Evolutionary conservation across 2,797 vertebrate genomes (phyloP), one percentile per base, ranked within the genome.

Genomic region (Gadopsis marmoratus): DNA sequence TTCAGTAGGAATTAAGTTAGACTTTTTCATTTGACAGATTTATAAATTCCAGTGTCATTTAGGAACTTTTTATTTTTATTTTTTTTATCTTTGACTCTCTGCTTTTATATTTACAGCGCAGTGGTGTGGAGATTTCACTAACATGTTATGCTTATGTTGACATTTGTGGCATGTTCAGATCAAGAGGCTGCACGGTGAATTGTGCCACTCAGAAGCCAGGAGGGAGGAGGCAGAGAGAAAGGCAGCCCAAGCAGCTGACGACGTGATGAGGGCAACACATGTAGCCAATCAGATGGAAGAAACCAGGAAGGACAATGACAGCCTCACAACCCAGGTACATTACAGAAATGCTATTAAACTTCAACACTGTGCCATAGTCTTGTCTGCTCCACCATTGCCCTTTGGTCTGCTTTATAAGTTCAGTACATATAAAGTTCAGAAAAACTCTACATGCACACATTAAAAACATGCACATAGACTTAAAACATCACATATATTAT

Each of bases 121-220:
- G 5, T 16, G 4, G 3, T 31, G 21, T 26, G 17, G 3, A 64
- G 26, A 53, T 35, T 17, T 60, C 1, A 26, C 47, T 23, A 3
- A 71, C 8, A 13, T 23, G 14, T 11, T 50, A 11, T 76, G 48
- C 26, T 70, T 1, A 14, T 73, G 29, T 66, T 45, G 21, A 8
- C 31, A 12, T 85, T 26, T 79, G 67, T 72, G 37, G 14, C 21
- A 43, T 45, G 1, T 79, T 71, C 59, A 96, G 96, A 91, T 78
- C 63, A 83, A 92, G 74, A 93, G 70, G 61, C 84, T 95, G 87
- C 91, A 93, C 60, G 76, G 55, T 74, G 93, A 96, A 23, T 75
- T 96, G 80, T 86, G 83, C 51, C 90, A 92, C 58, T 90, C 93
- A 45, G 95, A 95, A 75, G 65, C 77, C 50, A 89, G 76, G 29